Base-by-base conservation (phyloP, 2,888 invertebrate genomes). In the Melanargia galathea region DNA sequence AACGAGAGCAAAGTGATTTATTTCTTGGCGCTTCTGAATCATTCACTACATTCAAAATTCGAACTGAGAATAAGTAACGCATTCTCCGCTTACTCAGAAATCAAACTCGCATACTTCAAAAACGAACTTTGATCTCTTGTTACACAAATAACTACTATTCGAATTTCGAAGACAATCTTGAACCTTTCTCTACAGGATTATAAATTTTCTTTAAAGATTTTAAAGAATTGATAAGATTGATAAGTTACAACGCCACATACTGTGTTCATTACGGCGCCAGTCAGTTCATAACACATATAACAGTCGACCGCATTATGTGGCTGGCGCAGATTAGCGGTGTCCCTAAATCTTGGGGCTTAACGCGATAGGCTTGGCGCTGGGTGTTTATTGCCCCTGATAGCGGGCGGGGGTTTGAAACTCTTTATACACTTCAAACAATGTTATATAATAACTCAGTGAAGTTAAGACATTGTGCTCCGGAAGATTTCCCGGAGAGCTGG, bases 321-420 rank as follows among this genome's bases (percentile, higher is more conserved):
- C 60, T 26, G 11, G 45, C 56, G 20, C 60, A 64, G 64, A 64
- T 64, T 64, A 64, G 60, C 56, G 60, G 60, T 60, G 55, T 55
- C 60, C 43, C 60, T 64, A 64, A 64, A 64, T 64, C 64, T 64
- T 40, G 40, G 26, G 30, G 64, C 64, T 60, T 45, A 35, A 48
- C 55, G 60, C 54, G 64, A 60, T 64, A 64, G 55, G 60, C 60
- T 45, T 64, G 56, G 56, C 60, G 54, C 60, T 24, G 55, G 40
- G 49, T 56, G 60, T 64, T 64, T 64, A 64, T 64, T 59, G 55
- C 60, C 49, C 46, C 60, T 46, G 64, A 64, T 64, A 64, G 64
- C 49, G 40, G 60, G 55, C 40, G 11, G 51, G 51, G 35, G 52
- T 35, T 35, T 7, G 11, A 52, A 52, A 43, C 43, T 18, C 43